Percentiles rank a stretch among this genome's conserved stretches.
phyloP scores from a whole-genome alignment of 2,797 vertebrate species.

The Takifugu rubripes region DNA sequence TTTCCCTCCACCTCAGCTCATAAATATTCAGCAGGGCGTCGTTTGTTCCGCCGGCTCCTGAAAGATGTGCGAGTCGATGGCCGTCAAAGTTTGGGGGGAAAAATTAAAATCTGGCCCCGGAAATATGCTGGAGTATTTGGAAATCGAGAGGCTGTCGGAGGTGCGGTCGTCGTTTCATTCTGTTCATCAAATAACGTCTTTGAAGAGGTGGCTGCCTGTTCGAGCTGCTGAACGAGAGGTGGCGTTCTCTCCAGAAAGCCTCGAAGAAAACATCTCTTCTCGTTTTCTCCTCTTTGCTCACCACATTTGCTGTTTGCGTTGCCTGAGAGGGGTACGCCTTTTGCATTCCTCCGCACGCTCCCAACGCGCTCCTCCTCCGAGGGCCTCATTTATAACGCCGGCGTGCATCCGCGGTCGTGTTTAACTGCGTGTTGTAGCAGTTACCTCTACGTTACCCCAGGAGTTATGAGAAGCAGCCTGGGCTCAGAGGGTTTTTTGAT shows the following conservation, averaged over 20 bases:
- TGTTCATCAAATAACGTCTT: not conserved
- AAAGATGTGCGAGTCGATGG: constrained; percentile 69
- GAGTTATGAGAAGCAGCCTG: constrained; percentile 38
- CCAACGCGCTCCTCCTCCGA: constrained; percentile 26
- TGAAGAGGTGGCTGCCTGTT: constrained; percentile 17
- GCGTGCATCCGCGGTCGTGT: constrained; percentile 9
- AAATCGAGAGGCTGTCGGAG: constrained; percentile 4
- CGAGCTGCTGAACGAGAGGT: no score
- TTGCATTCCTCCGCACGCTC: constrained; percentile 15
- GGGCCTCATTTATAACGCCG: constrained; percentile 13
- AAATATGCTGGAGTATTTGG: constrained; percentile 25
- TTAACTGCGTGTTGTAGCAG: constrained; percentile 24
- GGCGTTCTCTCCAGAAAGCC: no score
- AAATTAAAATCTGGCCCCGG: constrained; percentile 34
- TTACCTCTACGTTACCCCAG: constrained; percentile 49
- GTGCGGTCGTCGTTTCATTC: constrained; percentile 3
- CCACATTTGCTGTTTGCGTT: constrained; percentile 16
- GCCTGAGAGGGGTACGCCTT: constrained; percentile 51
- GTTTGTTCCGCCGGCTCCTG: constrained; percentile 66
- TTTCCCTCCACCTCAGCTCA: constrained; percentile 1
- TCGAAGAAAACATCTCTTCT: not conserved
- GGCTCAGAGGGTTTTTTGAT: constrained; percentile 43
- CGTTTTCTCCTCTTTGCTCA: constrained; percentile 5
- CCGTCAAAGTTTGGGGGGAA: constrained; percentile 46
- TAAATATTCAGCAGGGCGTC: constrained; percentile 66